Conservation (phyloP, 1,140 invertebrate species). For the Orussus abietinus region DNA sequence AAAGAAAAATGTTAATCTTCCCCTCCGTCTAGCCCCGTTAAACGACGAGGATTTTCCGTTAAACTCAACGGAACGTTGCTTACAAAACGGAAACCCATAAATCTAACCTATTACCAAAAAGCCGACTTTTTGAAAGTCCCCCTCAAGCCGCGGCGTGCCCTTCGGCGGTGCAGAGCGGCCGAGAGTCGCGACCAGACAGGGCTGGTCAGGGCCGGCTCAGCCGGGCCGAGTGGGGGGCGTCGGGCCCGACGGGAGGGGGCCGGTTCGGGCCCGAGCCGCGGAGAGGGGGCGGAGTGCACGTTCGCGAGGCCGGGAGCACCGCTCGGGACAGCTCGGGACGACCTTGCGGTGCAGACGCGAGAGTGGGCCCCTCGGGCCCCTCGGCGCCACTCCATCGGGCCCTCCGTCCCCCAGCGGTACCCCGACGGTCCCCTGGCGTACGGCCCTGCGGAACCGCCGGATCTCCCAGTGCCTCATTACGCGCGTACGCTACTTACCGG, state of each 20-base stretch:
- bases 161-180: background rate
- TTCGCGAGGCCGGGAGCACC: background rate
- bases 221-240: background rate
- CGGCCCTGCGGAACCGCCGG: slow-evolving; percentile 7
- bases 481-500: slow-evolving; percentile 11
- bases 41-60: no score
- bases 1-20: no score
- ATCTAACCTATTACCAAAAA: no score
- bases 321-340: slow-evolving; percentile 1
- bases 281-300: background rate
- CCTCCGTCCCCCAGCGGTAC: slow-evolving; percentile 3
- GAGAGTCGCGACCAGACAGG: background rate
- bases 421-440: slow-evolving; percentile 1
- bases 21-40: no score
- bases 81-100: no score
- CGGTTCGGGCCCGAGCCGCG: background rate
- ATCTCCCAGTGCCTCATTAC: slow-evolving; percentile 17
- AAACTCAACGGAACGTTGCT: no score
- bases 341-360: slow-evolving; percentile 13
- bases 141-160: background rate
- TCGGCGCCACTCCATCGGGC: slow-evolving; percentile 8
- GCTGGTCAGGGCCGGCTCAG: background rate
- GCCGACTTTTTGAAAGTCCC: background rate
- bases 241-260: background rate
- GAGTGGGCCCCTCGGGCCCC: slow-evolving; percentile 1